Conservation (phyloP, 30 jellyfish, hydroid and myxozoan species). For the Aurelia aurita region DNA sequence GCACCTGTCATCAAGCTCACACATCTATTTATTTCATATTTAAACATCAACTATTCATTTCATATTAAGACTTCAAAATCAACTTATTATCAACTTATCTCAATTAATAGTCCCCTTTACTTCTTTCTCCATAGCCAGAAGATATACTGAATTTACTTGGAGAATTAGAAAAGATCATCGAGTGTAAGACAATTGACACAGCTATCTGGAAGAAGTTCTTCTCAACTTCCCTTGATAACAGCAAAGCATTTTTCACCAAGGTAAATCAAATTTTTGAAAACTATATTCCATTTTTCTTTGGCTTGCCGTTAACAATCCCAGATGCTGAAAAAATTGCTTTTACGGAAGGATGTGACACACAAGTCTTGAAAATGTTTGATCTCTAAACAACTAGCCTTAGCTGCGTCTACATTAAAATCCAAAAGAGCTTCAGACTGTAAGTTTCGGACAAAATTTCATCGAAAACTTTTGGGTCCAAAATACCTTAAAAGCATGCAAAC, state of each 20-base stretch:
- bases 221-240: neutral
- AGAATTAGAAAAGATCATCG: constrained; percentile 27
- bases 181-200: neutral
- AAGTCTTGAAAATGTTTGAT: too few species aligned
- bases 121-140: constrained; percentile 28
- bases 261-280: neutral
- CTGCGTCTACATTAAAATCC: too few species aligned
- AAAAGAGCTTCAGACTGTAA: too few species aligned
- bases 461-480: too few species aligned
- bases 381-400: too few species aligned
- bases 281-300: neutral
- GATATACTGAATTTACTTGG: neutral
- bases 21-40: too few species aligned
- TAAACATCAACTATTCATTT: too few species aligned
- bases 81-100: too few species aligned
- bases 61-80: neutral
- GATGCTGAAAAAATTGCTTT: neutral
- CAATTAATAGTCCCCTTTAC: neutral
- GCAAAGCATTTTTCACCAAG: constrained; percentile 3
- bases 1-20: too few species aligned
- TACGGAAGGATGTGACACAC: too few species aligned
- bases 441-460: too few species aligned
- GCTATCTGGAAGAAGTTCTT: constrained; percentile 39
- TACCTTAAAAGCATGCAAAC: too few species aligned
- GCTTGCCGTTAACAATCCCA: neutral